phyloP scores from a whole-genome alignment of 1,140 invertebrate genomes.

The Dendroctonus ponderosae region DNA sequence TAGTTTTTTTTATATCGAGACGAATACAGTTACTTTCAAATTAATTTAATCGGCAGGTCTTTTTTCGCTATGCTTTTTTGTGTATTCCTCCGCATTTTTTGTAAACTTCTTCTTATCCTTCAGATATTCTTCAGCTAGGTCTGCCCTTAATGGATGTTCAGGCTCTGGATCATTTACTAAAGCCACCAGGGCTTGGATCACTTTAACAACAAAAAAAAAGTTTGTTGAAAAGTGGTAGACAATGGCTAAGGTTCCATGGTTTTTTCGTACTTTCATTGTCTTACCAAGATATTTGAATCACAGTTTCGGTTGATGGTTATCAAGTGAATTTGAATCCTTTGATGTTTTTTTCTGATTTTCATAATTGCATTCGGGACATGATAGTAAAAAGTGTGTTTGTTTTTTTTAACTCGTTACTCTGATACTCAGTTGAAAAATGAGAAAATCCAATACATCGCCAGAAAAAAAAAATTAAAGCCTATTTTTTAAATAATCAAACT shows the following conservation, averaged over 20 bases:
- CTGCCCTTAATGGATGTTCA: constrained; percentile 94
- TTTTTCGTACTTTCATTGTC: neutral
- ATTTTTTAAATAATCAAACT: no score
- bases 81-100: constrained; percentile 98
- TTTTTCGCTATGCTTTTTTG: constrained; percentile 97
- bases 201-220: constrained; percentile 59
- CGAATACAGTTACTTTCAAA: constrained; percentile 1
- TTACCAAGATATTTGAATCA: no score
- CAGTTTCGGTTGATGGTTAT: no score
- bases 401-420: no score
- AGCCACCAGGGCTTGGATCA: constrained; percentile 93
- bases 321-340: neutral
- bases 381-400: no score
- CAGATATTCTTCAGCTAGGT: constrained; percentile 94
- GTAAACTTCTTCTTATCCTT: constrained; percentile 97
- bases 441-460: no score
- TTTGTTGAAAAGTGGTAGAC: neutral
- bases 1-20: constrained; percentile 4
- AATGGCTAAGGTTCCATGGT: neutral
- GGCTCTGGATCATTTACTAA: constrained; percentile 98
- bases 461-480: no score
- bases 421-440: no score
- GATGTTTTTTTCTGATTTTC: no score
- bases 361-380: no score
- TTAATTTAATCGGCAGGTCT: constrained; percentile 75